These are phyloP conservation scores for Helicoverpa assulta DNA, from an alignment of 2,888 invertebrate genomes.

Conservation along the genomic window DNA sequence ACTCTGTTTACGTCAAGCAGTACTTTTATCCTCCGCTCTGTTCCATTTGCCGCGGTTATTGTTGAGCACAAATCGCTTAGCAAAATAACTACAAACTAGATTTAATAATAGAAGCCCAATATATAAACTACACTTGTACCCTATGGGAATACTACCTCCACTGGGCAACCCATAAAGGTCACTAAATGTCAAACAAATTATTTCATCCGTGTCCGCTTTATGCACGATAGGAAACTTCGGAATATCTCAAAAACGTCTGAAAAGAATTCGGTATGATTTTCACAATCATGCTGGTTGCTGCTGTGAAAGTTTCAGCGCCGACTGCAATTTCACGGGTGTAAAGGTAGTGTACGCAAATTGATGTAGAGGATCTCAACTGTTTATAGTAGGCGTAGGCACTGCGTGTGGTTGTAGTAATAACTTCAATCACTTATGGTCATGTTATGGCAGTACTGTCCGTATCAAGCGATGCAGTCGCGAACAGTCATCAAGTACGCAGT, in stretches of 20 bases:
- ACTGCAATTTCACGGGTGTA: slow-evolving; percentile 7
- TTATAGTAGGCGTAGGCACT: not conserved
- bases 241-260: slow-evolving; percentile 12
- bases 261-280: slow-evolving; percentile 30
- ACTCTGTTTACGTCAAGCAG: slow-evolving; percentile 65
- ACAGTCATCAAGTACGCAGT: slow-evolving; percentile 67
- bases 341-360: not conserved
- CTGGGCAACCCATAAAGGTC: not conserved
- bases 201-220: slow-evolving; percentile 6
- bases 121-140: not conserved
- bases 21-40: slow-evolving; percentile 60
- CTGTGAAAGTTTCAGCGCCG: not conserved
- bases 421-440: slow-evolving; percentile 30
- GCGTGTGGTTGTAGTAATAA: slow-evolving; percentile 13
- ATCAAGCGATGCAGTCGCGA: slow-evolving; percentile 65
- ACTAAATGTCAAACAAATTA: slow-evolving; percentile 10
- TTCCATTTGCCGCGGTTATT: slow-evolving; percentile 59
- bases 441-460: slow-evolving; percentile 52
- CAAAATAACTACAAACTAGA: slow-evolving; percentile 36
- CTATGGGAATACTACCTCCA: slow-evolving; percentile 9
- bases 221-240: slow-evolving; percentile 3
- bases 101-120: slow-evolving; percentile 33
- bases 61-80: slow-evolving; percentile 52
- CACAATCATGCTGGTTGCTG: no score
- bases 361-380: not conserved